These are phyloP conservation scores for Drosophila burlai DNA, from an alignment of 1,140 invertebrate species.

Conservation along the genomic window DNA sequence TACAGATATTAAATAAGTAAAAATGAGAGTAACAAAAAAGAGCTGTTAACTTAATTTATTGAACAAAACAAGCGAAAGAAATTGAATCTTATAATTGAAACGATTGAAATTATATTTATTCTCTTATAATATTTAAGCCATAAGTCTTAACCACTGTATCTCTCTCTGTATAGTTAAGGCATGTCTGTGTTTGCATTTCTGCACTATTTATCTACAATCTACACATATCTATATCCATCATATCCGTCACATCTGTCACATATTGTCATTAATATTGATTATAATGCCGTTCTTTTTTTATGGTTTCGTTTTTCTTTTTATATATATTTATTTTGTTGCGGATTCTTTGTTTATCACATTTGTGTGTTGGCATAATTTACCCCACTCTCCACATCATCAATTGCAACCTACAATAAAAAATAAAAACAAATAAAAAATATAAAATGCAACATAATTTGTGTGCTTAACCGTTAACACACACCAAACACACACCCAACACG, in stretches of 20 bases:
- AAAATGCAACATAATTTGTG: constrained; percentile 55
- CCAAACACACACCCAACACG: constrained; percentile 25
- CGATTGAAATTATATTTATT: not conserved
- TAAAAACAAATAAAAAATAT: constrained; percentile 26
- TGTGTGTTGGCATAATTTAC: constrained; percentile 52
- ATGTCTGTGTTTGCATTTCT: constrained; percentile 23
- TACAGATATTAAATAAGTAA: not conserved
- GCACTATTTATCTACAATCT: constrained; percentile 15
- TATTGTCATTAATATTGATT: constrained; percentile 73
- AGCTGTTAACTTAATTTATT: not conserved
- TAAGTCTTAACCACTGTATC: constrained; percentile 32
- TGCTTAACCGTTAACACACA: constrained; percentile 77
- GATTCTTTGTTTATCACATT: constrained; percentile 59
- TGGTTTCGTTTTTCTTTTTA: constrained; percentile 52
- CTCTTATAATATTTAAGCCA: not conserved
- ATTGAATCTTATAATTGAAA: not conserved
- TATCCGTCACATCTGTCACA: constrained; percentile 51
- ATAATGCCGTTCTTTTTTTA: constrained; percentile 44
- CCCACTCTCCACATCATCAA: constrained; percentile 42
- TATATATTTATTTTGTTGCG: constrained; percentile 49
- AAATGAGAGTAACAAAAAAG: not conserved
- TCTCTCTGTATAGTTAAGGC: not conserved
- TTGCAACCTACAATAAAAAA: constrained; percentile 28
- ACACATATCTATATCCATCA: constrained; percentile 12
- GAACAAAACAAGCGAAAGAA: not conserved